Base-by-base conservation (phyloP, 2,888 invertebrate species). In the Hecatera dysodea region DNA sequence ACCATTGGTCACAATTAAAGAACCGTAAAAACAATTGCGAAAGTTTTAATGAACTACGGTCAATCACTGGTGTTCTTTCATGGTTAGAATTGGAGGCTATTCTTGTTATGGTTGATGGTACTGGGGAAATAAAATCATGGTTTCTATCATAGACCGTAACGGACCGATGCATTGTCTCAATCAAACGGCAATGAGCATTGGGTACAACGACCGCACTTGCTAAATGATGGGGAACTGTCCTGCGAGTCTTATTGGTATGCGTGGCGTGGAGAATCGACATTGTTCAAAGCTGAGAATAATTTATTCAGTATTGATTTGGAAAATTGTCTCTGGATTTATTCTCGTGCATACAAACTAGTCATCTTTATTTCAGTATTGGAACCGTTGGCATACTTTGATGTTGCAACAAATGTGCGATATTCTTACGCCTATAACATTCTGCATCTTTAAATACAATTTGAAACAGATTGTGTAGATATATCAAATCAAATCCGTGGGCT, bases 11-110 rank as follows among this genome's bases (percentile, higher is more conserved):
- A 91, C 91, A 91, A 91, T 90, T 90, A 90, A 91, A 91, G 82
- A 90, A 88, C 91, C 92, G 92, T 93, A 91, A 92, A 94, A 93
- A 94, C 94, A 93, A 94, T 94, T 94, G 94, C 93, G 89, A 93
- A 93, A 93, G 91, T 90, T 89, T 89, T 93, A 93, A 94, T 93
- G 92, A 92, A 91, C 91, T 91, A 82, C 86, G 67, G 70, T 87
- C 86, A 89, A 89, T 89, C 88, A 89, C 88, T 90, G 87, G 80
- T 87, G 88, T 86, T 90, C 87, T 90, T 91, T 93, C 92, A 93
- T 90, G 93, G 93, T 92, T 87, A 72, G 83, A 88, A 89, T 89
- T 83, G 87, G 86, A 80, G 86, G 85, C 85, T 83, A 90, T 91
- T 92, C 90, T 91, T 91, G 90, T 90, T 92, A 90, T 91, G 90